Base-by-base conservation (phyloP, 2,797 vertebrate genomes). In the Leucoraja ocellata region DNA sequence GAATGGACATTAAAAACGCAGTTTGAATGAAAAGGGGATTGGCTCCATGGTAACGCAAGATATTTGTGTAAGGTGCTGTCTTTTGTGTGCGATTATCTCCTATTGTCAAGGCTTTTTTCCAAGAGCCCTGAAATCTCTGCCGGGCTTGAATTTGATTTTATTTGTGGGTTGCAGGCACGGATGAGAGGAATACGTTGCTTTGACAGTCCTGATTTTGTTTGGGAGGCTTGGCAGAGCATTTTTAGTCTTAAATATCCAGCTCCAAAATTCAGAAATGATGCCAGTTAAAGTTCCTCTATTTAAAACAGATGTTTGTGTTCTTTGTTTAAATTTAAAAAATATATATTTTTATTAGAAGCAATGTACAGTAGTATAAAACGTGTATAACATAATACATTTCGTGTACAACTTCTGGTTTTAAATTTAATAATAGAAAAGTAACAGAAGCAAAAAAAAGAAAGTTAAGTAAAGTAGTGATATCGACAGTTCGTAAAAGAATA, bases 161-260 rank as follows among this genome's bases (percentile, higher is more conserved):
- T 83, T 46, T 9, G 46, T 83, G 80, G 6, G 23, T 1, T 25
- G 7, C 8, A 83, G 39, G 8, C 39, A 23, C 39, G 54, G 46
- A n/a, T 25, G 46, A 83, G 79, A 23, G 79, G 21, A 10, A 54
- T 54, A 8, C 54, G 4, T 25, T 81, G 79, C 36, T 54, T 25
- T 54, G 18, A 10, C 8, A 8, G 54, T 46, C 14, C 5, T 9
- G 39, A 23, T 81, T 81, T 81, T 54, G 79, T 23, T 23, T 23
- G 39, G 79, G 39, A 81, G 25, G 16, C 32, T 32, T 32, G 32
- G 32, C 32, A 32, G 32, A 32, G 6, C 80, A 81, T 54, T 81
- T 81, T 81, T 81, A 83, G 25, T 83, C 80, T 58, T 54, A 58
- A 83, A 23, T 83, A 83, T 83, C 46, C 21, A 83, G 23, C 80